phyloP scores from a whole-genome alignment of 2,113 vertebrate species.

The Monarcha castaneiventris region DNA sequence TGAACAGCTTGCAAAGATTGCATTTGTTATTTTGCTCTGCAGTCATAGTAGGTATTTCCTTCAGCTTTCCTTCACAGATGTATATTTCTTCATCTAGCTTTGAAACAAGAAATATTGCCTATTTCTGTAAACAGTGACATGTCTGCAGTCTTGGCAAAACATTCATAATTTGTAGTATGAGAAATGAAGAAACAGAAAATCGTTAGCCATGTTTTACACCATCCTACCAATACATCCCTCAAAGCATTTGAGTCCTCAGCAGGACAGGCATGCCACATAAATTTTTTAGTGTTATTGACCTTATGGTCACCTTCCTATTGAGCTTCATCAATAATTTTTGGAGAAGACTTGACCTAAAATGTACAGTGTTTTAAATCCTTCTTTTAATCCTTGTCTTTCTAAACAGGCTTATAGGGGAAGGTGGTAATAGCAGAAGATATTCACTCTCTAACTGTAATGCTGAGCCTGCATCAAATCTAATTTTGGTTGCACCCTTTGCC shows the following conservation, averaged over 20 bases:
- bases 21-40: conserved; percentile 9
- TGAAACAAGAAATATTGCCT: background rate
- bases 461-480: background rate
- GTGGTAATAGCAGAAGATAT: background rate
- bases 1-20: background rate
- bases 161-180: background rate
- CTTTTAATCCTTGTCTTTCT: background rate
- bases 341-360: background rate
- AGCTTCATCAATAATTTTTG: background rate
- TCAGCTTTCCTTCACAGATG: background rate
- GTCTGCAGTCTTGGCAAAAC: background rate
- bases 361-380: background rate
- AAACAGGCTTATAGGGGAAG: background rate
- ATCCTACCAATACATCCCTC: background rate
- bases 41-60: background rate
- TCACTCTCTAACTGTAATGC: background rate
- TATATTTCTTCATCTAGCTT: background rate
- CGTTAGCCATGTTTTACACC: background rate
- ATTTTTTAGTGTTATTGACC: background rate
- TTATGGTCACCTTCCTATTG: background rate
- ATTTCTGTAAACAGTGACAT: background rate
- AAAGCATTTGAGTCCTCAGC: background rate
- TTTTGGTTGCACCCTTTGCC: background rate
- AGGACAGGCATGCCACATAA: background rate
- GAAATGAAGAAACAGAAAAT: conserved; percentile 10